Base-by-base conservation (phyloP, 1,140 invertebrate genomes). In the Dermatophagoides farinae region DNA sequence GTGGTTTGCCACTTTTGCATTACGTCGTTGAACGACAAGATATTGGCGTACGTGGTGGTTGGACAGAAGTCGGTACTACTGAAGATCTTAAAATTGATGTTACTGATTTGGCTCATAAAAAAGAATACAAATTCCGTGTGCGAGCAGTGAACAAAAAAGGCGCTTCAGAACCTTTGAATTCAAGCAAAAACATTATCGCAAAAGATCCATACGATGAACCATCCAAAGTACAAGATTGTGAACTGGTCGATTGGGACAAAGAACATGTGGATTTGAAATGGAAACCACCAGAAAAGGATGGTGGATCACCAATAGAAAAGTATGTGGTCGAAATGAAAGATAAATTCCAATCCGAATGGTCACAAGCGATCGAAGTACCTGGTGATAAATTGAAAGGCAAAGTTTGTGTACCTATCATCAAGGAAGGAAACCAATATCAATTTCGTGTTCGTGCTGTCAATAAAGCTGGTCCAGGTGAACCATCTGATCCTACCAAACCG, bases 161-260 rank as follows among this genome's bases (percentile, higher is more conserved):
- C 6, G 66, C 69, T 22, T 74, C 88, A 71, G 89, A 96, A 70
- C 88, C 89, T 51, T 83, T 86, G 23, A 73, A 82, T 10, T 87
- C 90, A 67, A 81, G 76, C 62, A 91, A 88, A 70, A 80, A 85
- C 37, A 82, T 91, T 37, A 71, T 95, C 49, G 91, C 92, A 41
- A 97, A 97, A 74, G 90, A 97, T 82, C 92, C 92, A 65, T 97
- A 89, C 88, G 86, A 95, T 74, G 88, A 91, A 73, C 89, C 91
- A 54, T 83, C 86, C 23, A 92, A 93, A 68, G 90, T 91, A 14
- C 82, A 81, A 55, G 80, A 82, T 68, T 84, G 90, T 57, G 85
- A 93, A 70, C 79, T 92, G n/a, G 79, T 79, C 16, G 91, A 97
- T 68, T 97, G 91, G 91, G 89, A 93, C 70, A 88, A 86, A 66